Evolutionary conservation across 2,888 invertebrate genomes (phyloP).

Genomic region (Margaritifera margaritifera): DNA sequence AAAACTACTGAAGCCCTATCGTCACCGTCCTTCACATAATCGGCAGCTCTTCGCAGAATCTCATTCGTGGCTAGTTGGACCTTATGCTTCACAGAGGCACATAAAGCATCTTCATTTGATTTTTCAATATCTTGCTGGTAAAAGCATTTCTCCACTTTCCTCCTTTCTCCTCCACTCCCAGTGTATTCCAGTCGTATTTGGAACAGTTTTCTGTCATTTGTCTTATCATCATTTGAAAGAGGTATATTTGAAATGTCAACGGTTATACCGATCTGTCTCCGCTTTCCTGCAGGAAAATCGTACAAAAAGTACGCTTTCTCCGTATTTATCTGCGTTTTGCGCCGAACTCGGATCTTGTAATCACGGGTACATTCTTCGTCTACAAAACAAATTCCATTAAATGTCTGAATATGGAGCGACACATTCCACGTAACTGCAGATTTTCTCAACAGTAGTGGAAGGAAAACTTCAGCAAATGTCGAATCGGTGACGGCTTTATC

Average conservation of each 20-base stretch:
- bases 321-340: constrained; percentile 5
- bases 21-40: constrained; percentile 32
- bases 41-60: constrained; percentile 36
- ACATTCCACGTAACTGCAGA: constrained; percentile 48
- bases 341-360: constrained; percentile 31
- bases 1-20: constrained; percentile 27
- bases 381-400: constrained; percentile 26
- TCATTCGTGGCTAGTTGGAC: constrained; percentile 36
- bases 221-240: constrained; percentile 18
- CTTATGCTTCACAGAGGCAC: constrained; percentile 38
- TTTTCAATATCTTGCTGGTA: constrained; percentile 28
- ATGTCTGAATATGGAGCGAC: constrained; percentile 28
- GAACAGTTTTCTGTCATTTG: constrained; percentile 22
- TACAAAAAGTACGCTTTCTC: constrained; percentile 51
- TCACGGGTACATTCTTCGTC: constrained; percentile 32
- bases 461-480: constrained; percentile 47
- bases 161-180: constrained; percentile 38
- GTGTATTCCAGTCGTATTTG: constrained; percentile 34
- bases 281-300: constrained; percentile 47
- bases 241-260: constrained; percentile 30
- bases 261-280: constrained; percentile 46
- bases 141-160: constrained; percentile 29
- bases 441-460: constrained; percentile 51
- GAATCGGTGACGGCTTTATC: constrained; percentile 41
- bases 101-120: constrained; percentile 11